Evolutionary conservation across 2,113 vertebrate species (phyloP).

Genomic region (Eira barbara): DNA sequence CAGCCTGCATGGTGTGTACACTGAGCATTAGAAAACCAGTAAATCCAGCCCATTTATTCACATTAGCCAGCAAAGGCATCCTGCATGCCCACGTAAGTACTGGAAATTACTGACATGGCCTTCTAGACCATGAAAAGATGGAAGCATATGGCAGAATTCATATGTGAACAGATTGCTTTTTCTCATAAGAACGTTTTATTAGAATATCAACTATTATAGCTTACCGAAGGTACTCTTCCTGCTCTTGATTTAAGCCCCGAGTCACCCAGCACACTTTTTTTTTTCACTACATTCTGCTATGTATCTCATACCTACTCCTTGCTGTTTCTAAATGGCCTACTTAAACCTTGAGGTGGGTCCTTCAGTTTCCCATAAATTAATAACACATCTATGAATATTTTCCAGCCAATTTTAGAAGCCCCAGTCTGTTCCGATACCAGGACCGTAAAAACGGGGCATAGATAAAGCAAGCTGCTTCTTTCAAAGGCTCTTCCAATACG

Average conservation of each 20-base stretch:
- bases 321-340: constrained; percentile 80
- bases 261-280: constrained; percentile 54
- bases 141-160: constrained; percentile 75
- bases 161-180: constrained; percentile 66
- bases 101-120: constrained; percentile 71
- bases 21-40: constrained; percentile 63
- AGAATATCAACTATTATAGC: constrained; percentile 64
- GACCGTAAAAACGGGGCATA: constrained; percentile 62
- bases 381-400: constrained; percentile 81
- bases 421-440: constrained; percentile 72
- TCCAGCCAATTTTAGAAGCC: constrained; percentile 70
- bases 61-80: constrained; percentile 55
- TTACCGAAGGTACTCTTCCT: constrained; percentile 55
- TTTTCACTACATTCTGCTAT: constrained; percentile 37
- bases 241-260: constrained; percentile 76
- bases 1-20: constrained; percentile 30
- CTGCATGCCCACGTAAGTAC: constrained; percentile 54
- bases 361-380: constrained; percentile 86
- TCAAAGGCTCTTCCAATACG: constrained; percentile 80
- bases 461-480: constrained; percentile 81
- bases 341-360: constrained; percentile 80
- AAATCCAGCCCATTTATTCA: constrained; percentile 71
- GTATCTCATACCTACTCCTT: constrained; percentile 65
- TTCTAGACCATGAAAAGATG: constrained; percentile 75
- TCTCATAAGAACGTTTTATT: constrained; percentile 70